Evolutionary conservation across 1,140 invertebrate species (phyloP), one percentile per base, ranked within the genome.

Genomic region (Stegodyphus mimosarum): DNA sequence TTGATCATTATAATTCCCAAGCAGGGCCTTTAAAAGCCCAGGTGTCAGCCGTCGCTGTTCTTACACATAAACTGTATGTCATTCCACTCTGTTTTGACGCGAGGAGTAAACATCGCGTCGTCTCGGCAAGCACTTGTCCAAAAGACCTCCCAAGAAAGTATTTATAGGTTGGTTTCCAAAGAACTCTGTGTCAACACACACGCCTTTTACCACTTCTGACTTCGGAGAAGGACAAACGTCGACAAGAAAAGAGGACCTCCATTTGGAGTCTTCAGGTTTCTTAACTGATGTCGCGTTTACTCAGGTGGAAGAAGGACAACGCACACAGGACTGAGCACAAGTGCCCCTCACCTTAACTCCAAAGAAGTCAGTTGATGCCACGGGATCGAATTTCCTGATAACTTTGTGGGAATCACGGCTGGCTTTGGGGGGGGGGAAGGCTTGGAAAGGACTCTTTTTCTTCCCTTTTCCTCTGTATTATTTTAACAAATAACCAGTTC

Each of bases 101-200:
- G 64, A 55, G 81, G 64, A 51, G 81, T 84, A 84, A 84, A 84
- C 73, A 84, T 9, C 52, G 64, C 60, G 81, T 84, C 81, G 60
- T 84, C 81, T 84, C 17, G 6, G 18, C 6, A 76, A 53, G 55
- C 63, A 67, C 50, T 74, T 13, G 70, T 53, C n/a, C 18, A 17
- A 33, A 15, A 52, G 81, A 83, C 81, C 81, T 84, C 81, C 81
- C 81, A 84, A 51, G 60, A 52, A 50, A 75, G 17, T 84, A 84
- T 84, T 84, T 84, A 84, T 84, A 76, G 81, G 51, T 48, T 49
- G 67, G 51, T 33, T 69, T 52, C 9, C 13, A 63, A 52, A 64
- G 79, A 48, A 55, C 81, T 63, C 50, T 83, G 72, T 83, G 73
- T 84, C 81, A 84, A 84, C 81, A 84, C 55, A 52, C 81, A 55